Evolutionary conservation across 2,113 vertebrate genomes (phyloP), one percentile per base, ranked within the genome.

Genomic region (Zosterops japonicus): DNA sequence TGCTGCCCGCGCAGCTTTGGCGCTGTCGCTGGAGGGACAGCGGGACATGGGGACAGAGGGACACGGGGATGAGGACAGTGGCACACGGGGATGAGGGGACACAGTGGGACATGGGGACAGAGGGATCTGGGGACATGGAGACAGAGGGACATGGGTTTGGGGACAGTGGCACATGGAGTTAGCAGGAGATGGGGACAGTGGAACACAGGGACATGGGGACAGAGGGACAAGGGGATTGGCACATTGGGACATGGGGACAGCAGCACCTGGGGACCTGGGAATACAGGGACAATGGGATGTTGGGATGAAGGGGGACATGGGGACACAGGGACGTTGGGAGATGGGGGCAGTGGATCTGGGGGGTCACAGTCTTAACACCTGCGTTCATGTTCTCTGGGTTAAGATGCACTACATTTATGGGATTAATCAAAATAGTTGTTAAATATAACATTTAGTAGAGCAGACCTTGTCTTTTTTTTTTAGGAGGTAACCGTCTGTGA

Each of bases 1-100:
- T 80, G 87, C 93, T 92, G 76, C 89, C 55, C 31, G 52, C 80
- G 2, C 12, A 61, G 68, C 47, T 90, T 85, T 90, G 85, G n/a
- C 16, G 4, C 29, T 4, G 53, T 7, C 49, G 10, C 11, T 24
- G 53, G 13, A 1, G 39, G 59, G 22, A 41, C 46, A 5, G 5
- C 1, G 36, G 44, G 56, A 17, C 42, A 21, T 1, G 2, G 35
- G 17, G 46, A 52, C 18, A 16, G 7, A 0, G 44, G 42, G 33
- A 29, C 42, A 59, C 0, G 7, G 57, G 60, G 39, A 21, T 1
- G 2, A 29, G 17, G 46, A 52, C 18, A 16, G 7, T 0, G 44
- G 42, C 27, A 29, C 42, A 59, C 0, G 7, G 57, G 60, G 20
- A n/a, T 3, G 52, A 53, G 28, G 29, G 52, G 17, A 19, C 52